phyloP scores from a whole-genome alignment of 1,140 invertebrate species.

The Oscheius sp. region DNA sequence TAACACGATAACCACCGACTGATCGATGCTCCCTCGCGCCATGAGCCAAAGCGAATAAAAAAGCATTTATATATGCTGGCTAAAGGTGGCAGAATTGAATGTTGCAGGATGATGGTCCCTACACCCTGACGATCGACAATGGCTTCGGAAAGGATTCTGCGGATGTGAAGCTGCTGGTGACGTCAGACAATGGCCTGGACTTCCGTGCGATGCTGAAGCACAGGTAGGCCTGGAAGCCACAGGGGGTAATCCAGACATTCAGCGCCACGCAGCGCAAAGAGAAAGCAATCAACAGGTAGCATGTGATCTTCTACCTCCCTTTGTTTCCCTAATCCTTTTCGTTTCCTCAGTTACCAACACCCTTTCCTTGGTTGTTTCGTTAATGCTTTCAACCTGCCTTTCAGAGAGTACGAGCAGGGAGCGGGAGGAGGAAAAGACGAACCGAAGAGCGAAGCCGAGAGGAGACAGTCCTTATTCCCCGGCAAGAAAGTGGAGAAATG shows the following conservation, averaged over 20 bases:
- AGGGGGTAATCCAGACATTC: not conserved
- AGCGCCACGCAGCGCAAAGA: not conserved
- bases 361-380: not conserved
- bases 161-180: conserved; percentile 91
- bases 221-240: conserved; percentile 60
- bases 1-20: too few species aligned
- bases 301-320: not conserved
- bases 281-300: conserved; percentile 6
- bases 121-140: conserved; percentile 86
- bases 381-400: too few species aligned
- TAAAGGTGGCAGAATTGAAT: not conserved
- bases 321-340: conserved; percentile 3
- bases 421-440: conserved; percentile 49
- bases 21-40: too few species aligned
- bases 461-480: conserved; percentile 57
- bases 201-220: conserved; percentile 96
- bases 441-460: conserved; percentile 54
- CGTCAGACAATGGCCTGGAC: conserved; percentile 87
- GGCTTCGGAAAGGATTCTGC: conserved; percentile 88
- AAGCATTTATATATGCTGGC: too few species aligned
- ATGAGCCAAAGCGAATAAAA: too few species aligned
- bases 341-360: conserved; percentile 16
- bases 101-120: conserved; percentile 83
- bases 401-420: conserved; percentile 18
- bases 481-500: conserved; percentile 59